Percentiles rank a stretch among this genome's conserved stretches.
Evolutionary conservation across 2,888 invertebrate genomes (phyloP).

Genomic region (Netelia virgata): DNA sequence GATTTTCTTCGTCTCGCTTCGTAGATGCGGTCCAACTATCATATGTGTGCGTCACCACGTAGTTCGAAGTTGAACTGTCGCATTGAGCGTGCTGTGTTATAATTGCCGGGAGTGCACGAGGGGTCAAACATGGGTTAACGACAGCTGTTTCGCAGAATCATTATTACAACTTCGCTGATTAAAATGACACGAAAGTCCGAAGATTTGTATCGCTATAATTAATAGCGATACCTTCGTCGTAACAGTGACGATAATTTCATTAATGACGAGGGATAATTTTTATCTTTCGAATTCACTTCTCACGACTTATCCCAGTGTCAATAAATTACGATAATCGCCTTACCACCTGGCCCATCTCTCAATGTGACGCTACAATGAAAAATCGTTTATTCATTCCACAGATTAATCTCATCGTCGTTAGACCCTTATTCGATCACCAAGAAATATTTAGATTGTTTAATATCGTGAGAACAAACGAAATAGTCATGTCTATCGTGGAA

Average conservation of each 20-base stretch:
- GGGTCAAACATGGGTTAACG: conserved; percentile 33
- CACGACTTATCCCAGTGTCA: no score
- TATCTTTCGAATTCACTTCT: neutral
- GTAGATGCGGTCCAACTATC: neutral
- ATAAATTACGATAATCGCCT: no score
- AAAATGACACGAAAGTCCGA: neutral
- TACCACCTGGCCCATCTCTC: no score
- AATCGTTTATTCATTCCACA: no score
- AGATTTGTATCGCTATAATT: no score
- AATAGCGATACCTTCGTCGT: neutral
- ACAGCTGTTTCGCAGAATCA: conserved; percentile 44
- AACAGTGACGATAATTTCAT: neutral
- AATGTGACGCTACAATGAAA: no score
- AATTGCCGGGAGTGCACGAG: conserved; percentile 30
- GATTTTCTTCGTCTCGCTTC: neutral
- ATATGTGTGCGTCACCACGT: neutral
- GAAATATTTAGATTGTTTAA: neutral
- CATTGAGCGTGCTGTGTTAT: conserved; percentile 31
- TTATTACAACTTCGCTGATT: neutral
- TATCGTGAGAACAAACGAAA: neutral
- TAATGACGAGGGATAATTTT: neutral
- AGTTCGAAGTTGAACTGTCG: conserved; percentile 22
- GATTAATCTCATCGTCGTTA: no score
- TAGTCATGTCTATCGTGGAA: neutral
- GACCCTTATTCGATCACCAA: neutral